These are phyloP conservation scores for Leptothorax acervorum DNA, from an alignment of 2,888 invertebrate species.

Conservation along the genomic window DNA sequence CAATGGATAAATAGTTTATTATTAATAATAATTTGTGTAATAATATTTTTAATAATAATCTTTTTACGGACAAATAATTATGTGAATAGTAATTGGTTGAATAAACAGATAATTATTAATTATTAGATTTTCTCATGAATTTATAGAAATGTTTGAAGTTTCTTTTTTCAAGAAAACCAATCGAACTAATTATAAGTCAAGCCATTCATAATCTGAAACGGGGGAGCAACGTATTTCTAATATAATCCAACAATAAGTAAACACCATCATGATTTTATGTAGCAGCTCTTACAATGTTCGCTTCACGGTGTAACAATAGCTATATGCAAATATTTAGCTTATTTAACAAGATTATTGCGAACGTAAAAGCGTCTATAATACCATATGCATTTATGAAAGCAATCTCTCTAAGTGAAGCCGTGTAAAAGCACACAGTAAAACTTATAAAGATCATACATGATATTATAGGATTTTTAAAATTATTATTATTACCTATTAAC, in stretches of 20 bases:
- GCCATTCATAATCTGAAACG: slow-evolving; percentile 3
- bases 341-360: slow-evolving; percentile 18
- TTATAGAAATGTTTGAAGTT: not conserved
- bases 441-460: not conserved
- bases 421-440: not conserved
- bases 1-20: not conserved
- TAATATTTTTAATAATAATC: not conserved
- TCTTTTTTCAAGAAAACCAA: slow-evolving; percentile 4
- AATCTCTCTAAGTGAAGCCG: not conserved
- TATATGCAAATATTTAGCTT: slow-evolving; percentile 16
- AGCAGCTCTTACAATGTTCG: slow-evolving; percentile 3
- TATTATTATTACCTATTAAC: not conserved
- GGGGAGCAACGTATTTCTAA: not conserved
- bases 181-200: slow-evolving; percentile 10
- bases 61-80: not conserved
- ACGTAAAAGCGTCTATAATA: not conserved
- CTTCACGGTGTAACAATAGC: slow-evolving; percentile 8
- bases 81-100: not conserved
- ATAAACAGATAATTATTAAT: not conserved
- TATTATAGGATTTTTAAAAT: not conserved
- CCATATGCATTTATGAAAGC: not conserved
- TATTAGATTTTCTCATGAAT: not conserved
- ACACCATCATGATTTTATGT: slow-evolving; percentile 27
- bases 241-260: not conserved
- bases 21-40: not conserved